Evolutionary conservation across 2,888 invertebrate species (phyloP).

Genomic region (Leptothorax acervorum): DNA sequence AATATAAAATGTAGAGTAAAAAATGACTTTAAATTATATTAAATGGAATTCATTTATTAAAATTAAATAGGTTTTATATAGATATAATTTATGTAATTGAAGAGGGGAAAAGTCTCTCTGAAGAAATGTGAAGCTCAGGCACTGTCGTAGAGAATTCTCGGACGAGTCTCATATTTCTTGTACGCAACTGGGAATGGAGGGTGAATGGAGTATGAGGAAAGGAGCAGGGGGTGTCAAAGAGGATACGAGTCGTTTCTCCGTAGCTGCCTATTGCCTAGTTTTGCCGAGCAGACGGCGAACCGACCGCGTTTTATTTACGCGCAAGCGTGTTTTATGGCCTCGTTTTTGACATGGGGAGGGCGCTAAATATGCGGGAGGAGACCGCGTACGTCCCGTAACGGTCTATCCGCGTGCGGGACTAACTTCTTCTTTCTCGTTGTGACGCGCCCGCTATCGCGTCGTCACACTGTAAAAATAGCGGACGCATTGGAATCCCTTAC

Average conservation of each 20-base stretch:
- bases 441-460: conserved; percentile 46
- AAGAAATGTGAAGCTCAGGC: not conserved
- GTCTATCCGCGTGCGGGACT: conserved; percentile 28
- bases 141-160: conserved; percentile 4
- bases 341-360: conserved; percentile 78
- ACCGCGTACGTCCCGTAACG: conserved; percentile 48
- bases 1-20: not conserved
- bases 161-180: conserved; percentile 16
- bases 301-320: conserved; percentile 79
- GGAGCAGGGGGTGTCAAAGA: conserved; percentile 38
- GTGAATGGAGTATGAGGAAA: not conserved
- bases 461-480: conserved; percentile 61
- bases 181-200: not conserved
- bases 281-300: conserved; percentile 57
- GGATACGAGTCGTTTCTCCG: conserved; percentile 54
- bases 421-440: conserved; percentile 47
- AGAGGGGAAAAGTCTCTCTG: not conserved
- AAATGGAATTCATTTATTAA: conserved; percentile 3
- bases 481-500: conserved; percentile 33
- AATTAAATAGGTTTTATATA: not conserved
- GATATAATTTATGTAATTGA: not conserved
- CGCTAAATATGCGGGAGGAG: conserved; percentile 77
- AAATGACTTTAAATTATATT: not conserved
- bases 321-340: conserved; percentile 80
- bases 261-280: conserved; percentile 61